Percentiles rank a stretch among this genome's conserved stretches.
phyloP scores from a whole-genome alignment of 2,888 invertebrate genomes.

The Pogonocherus hispidulus region DNA sequence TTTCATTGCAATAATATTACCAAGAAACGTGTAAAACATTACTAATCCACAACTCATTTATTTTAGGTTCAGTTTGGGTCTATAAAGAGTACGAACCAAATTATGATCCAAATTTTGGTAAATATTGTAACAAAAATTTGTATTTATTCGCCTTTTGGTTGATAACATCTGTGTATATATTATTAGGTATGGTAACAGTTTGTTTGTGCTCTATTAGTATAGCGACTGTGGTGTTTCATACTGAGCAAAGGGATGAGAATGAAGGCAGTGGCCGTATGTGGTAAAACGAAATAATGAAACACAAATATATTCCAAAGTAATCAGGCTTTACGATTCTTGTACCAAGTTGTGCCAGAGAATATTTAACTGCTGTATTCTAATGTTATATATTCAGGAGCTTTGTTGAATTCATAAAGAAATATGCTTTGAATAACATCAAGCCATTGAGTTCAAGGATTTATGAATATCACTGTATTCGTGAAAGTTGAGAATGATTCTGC shows the following conservation, averaged over 20 bases:
- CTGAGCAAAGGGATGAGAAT: conserved; percentile 54
- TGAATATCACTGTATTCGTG: not conserved
- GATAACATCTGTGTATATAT: conserved; percentile 76
- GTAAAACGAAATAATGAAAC: conserved; percentile 38
- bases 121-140: conserved; percentile 77
- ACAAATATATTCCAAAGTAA: conserved; percentile 31
- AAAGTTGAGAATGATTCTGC: not conserved
- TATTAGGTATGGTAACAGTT: conserved; percentile 70
- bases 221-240: conserved; percentile 64
- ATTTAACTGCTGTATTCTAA: not conserved
- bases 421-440: not conserved
- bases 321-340: conserved; percentile 2
- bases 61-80: conserved; percentile 74
- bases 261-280: conserved; percentile 44
- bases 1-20: no score
- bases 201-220: conserved; percentile 73
- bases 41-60: not conserved
- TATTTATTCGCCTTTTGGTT: conserved; percentile 81
- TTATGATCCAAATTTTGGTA: conserved; percentile 68
- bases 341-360: not conserved
- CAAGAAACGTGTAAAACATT: no score
- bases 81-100: conserved; percentile 77
- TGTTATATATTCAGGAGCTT: not conserved
- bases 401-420: not conserved
- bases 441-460: not conserved